Conservation (phyloP, 2,797 vertebrate species). For the Centropyge bicolor region DNA sequence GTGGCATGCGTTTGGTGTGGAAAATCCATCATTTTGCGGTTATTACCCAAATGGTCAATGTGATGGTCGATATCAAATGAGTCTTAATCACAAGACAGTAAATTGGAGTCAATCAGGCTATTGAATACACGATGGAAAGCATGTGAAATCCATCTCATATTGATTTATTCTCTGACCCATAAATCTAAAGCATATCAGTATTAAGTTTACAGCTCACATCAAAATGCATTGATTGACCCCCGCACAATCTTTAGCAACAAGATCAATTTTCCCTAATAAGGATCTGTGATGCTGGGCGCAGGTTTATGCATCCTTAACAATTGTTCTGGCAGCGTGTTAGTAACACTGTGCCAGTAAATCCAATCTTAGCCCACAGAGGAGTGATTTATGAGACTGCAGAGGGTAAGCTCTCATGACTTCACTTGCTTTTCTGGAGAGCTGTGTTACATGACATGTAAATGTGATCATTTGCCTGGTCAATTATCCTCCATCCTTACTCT, state of each 20-base stretch:
- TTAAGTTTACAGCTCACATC: constrained; percentile 58
- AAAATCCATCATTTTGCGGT: constrained; percentile 36
- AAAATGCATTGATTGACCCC: constrained; percentile 63
- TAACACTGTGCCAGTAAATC: constrained; percentile 73
- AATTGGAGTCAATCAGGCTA: constrained; percentile 49
- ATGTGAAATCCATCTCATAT: constrained; percentile 55
- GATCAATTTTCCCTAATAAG: constrained; percentile 69
- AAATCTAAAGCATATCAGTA: constrained; percentile 53
- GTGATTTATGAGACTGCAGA: constrained; percentile 73
- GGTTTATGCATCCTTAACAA: constrained; percentile 45
- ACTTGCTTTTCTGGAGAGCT: constrained; percentile 61
- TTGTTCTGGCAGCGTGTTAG: constrained; percentile 54
- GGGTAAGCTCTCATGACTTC: constrained; percentile 70
- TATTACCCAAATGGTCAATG: constrained; percentile 40
- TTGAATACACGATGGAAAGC: constrained; percentile 35
- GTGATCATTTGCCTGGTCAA: constrained; percentile 77
- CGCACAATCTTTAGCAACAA: constrained; percentile 43
- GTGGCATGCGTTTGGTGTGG: constrained; percentile 12
- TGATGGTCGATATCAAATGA: constrained; percentile 51
- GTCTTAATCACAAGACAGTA: constrained; percentile 49
- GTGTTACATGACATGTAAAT: constrained; percentile 77
- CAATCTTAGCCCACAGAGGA: constrained; percentile 62
- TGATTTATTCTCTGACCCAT: constrained; percentile 62
- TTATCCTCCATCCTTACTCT: constrained; percentile 63
- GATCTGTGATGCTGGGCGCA: constrained; percentile 54